Evolutionary conservation across 2,113 vertebrate species (phyloP).

Genomic region (Chaenocephalus aceratus): DNA sequence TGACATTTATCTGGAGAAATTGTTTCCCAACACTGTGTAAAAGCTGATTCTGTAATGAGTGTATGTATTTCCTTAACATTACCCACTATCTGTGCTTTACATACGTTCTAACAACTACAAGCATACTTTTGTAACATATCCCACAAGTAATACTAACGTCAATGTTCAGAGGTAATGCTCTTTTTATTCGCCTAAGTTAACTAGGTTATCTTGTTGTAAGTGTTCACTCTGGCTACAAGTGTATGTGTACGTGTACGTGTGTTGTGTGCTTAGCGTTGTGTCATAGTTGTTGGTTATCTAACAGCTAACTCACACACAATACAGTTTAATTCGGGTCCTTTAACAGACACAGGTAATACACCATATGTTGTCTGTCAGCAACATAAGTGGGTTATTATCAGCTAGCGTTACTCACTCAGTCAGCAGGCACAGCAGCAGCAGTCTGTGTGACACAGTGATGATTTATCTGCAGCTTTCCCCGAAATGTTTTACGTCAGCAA

Average conservation of each 20-base stretch:
- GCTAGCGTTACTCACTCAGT: conserved; percentile 69
- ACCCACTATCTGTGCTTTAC: not conserved
- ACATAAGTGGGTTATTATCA: conserved; percentile 18
- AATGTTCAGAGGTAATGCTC: not conserved
- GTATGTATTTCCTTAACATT: not conserved
- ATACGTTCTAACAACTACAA: not conserved
- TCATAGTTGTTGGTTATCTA: conserved; percentile 34
- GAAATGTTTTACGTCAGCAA: conserved; percentile 43
- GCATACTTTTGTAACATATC: not conserved
- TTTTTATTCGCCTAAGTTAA: not conserved
- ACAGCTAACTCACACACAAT: not conserved
- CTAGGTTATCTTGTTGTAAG: conserved; percentile 14
- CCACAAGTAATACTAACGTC: not conserved
- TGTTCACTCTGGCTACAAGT: conserved; percentile 74
- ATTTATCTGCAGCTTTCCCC: conserved; percentile 41
- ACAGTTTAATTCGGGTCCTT: not conserved
- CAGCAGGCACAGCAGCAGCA: conserved; percentile 63
- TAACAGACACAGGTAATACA: not conserved
- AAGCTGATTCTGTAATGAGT: conserved; percentile 35
- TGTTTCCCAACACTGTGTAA: conserved; percentile 6
- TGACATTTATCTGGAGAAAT: not conserved
- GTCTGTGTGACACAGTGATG: conserved; percentile 44
- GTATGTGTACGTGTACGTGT: conserved; percentile 32
- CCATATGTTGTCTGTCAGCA: conserved; percentile 1
- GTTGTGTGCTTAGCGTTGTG: conserved; percentile 51